A percentile compares a stretch with the other conserved stretches of the same genome.
These are phyloP conservation scores for Pituophis catenifer DNA, from an alignment of 2,113 vertebrate species.

Conservation along the genomic window DNA sequence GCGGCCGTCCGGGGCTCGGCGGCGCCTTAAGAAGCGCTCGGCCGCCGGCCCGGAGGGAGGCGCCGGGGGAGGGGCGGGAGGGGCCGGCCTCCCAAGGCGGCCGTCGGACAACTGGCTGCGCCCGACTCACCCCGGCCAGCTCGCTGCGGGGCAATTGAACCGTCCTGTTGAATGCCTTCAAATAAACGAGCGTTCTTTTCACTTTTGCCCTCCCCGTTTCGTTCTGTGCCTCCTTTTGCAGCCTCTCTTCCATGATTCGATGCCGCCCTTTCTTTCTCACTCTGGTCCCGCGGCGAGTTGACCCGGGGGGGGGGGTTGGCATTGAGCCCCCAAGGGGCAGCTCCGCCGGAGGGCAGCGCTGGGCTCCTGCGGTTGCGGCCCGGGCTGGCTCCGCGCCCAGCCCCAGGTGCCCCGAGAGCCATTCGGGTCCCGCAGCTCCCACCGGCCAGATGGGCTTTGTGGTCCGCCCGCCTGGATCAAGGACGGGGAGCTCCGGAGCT, in stretches of 20 bases:
- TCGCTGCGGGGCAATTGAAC: too few relatives aligned
- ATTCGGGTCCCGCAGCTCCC: not conserved
- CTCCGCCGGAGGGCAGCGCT: not conserved
- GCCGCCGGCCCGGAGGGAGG: not conserved
- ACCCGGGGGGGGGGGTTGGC: too few relatives aligned
- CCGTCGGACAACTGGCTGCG: accelerated
- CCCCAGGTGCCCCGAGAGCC: not conserved
- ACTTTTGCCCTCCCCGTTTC: too few relatives aligned
- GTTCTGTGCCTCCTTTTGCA: too few relatives aligned
- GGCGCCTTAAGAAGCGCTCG: not conserved
- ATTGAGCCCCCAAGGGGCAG: too few relatives aligned
- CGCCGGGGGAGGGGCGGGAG: not conserved
- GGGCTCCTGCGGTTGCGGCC: not conserved
- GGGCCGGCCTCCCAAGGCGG: not conserved
- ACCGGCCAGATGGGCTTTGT: not conserved
- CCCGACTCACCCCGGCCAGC: too few relatives aligned
- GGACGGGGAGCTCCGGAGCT: not conserved
- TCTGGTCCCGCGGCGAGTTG: too few relatives aligned
- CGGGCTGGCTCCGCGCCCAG: too few relatives aligned
- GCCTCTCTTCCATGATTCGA: accelerated
- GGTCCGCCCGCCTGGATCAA: not conserved
- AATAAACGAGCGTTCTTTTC: accelerated
- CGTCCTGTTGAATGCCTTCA: accelerated
- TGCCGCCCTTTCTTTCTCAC: accelerated
- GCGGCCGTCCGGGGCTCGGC: not conserved